Percentiles rank a stretch among this genome's conserved stretches.
phyloP scores from a whole-genome alignment of 2,888 invertebrate genomes.

The Cephus sareptanus region DNA sequence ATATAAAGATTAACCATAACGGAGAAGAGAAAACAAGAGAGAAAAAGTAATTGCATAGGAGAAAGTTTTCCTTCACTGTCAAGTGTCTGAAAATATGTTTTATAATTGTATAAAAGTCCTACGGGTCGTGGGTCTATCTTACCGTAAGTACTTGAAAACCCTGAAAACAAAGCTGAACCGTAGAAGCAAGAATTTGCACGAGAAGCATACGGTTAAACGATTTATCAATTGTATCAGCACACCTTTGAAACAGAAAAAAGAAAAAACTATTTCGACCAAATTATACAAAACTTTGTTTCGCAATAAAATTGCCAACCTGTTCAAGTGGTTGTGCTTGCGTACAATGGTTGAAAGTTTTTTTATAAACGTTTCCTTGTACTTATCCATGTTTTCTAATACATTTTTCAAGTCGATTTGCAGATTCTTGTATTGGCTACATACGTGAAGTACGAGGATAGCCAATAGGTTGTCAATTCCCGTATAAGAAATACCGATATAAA shows the following conservation, averaged over 20 bases:
- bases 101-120: too few relatives aligned
- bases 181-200: slow-evolving; percentile 22
- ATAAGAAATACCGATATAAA: slow-evolving; percentile 24
- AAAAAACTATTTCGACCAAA: not conserved
- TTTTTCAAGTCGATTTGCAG: slow-evolving; percentile 8
- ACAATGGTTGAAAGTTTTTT: slow-evolving; percentile 21
- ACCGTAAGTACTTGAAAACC: not conserved
- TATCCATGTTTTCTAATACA: not conserved
- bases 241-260: slow-evolving; percentile 7
- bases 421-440: slow-evolving; percentile 32
- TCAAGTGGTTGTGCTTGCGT: slow-evolving; percentile 29
- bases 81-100: not conserved
- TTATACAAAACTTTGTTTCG: not conserved
- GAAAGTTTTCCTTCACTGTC: not conserved
- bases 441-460: slow-evolving; percentile 34
- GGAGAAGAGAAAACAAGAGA: not conserved
- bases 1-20: not conserved
- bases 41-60: not conserved
- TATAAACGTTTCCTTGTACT: not conserved
- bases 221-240: slow-evolving; percentile 23
- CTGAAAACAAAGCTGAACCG: not conserved
- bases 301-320: slow-evolving; percentile 24
- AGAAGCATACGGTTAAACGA: slow-evolving; percentile 39
- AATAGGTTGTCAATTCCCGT: slow-evolving; percentile 33
- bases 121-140: not conserved